Percentiles rank a stretch among this genome's conserved stretches.
These are phyloP conservation scores for Microcebus jonahi DNA, from an alignment of 2,113 vertebrate genomes.

Conservation along the genomic window DNA sequence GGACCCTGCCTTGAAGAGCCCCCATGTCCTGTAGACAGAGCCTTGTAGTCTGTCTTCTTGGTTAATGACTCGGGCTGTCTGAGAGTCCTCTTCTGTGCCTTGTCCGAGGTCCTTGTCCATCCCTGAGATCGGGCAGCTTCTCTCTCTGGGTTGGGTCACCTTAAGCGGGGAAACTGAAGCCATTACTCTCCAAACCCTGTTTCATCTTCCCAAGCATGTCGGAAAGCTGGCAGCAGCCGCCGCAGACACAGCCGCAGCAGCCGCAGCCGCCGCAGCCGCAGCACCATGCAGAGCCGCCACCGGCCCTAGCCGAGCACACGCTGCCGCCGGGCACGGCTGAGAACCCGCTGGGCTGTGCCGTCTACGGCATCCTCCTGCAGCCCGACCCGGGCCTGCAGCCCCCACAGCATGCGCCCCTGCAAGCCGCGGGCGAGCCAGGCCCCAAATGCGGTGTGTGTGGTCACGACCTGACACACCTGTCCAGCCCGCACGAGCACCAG, in stretches of 20 bases:
- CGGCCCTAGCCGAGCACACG: conserved; percentile 92
- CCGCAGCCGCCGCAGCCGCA: conserved; percentile 86
- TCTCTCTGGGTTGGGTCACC: conserved; percentile 67
- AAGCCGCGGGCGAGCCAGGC: conserved; percentile 85
- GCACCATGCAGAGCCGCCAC: conserved; percentile 79
- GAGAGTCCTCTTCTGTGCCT: conserved; percentile 46
- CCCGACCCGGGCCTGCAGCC: conserved; percentile 89
- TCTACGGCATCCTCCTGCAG: conserved; percentile 97
- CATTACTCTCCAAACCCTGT: conserved; percentile 80
- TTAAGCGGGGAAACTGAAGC: conserved; percentile 83
- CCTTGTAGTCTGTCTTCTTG: conserved; percentile 39
- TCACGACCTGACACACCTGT: conserved; percentile 94
- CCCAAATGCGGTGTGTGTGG: conserved; percentile 96
- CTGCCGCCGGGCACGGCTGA: conserved; percentile 90
- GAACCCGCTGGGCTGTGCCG: conserved; percentile 94
- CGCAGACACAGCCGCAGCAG: conserved; percentile 88
- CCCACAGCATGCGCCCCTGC: conserved; percentile 88
- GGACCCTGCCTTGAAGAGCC: conserved; percentile 45
- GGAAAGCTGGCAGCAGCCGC: conserved; percentile 89
- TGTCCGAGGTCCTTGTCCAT: conserved; percentile 38
- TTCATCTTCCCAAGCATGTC: conserved; percentile 87
- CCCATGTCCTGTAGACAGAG: neutral
- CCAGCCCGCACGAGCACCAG: conserved; percentile 96
- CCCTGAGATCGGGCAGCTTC: conserved; percentile 31
- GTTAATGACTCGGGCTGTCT: neutral